Evolutionary conservation across 2,888 invertebrate genomes (phyloP), one percentile per base, ranked within the genome.

Genomic region (Hypercompe scribonia): DNA sequence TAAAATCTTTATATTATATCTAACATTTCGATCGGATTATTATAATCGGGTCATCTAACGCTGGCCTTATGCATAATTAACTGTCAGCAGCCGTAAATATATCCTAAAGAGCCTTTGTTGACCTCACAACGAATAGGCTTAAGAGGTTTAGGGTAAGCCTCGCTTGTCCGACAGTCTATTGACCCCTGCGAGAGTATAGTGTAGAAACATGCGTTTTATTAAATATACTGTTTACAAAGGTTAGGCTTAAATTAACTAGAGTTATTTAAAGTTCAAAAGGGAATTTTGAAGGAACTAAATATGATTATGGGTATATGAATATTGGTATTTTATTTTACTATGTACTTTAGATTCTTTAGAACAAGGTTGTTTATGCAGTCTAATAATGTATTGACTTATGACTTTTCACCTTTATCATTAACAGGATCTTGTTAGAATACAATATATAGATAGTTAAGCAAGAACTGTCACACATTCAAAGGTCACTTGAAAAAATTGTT

Each of bases 81-180:
- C 71, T 42, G 61, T 67, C 28, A 36, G 42, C 58, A 58, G 42
- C 71, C 42, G 34, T 66, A 67, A 71, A 71, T 67, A 67, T 71
- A 61, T 61, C 42, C 31, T 36, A 66, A 67, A 67, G 71, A 67
- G 61, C 66, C 65, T 66, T 65, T 64, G 70, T 70, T 70, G 70
- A 70, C 70, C 70, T 70, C 70, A 65, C 70, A 54, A 70, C 36
- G 65, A 65, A 65, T 71, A 58, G 65, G 71, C 65, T 71, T 70
- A 70, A 70, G 70, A 39, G 70, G 50, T 50, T 65, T 64, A 65
- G 34, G 70, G 70, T 61, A 54, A 64, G 31, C 70, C 28, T 65
- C 36, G 50, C 34, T 50, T 69, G 61, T 65, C 36, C 70, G 64
- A 11, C 65, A 50, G 70, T 65, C 36, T 28, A 36, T 65, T 70